Conservation (phyloP, 1,140 invertebrate genomes). For the Trachelipus rathkii region DNA sequence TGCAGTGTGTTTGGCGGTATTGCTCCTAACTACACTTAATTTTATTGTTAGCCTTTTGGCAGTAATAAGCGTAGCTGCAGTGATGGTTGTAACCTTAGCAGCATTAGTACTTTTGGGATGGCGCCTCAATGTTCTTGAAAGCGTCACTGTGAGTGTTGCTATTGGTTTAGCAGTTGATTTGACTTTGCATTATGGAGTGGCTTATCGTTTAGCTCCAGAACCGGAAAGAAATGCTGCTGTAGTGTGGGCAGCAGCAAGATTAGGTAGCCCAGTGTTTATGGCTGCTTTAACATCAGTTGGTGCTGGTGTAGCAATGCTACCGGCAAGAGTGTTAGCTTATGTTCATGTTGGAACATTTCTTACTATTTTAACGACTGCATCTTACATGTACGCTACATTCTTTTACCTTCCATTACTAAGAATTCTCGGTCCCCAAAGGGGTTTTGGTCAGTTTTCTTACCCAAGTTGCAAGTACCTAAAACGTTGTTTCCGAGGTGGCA, state of each 20-base stretch:
- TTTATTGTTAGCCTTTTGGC: constrained; percentile 79
- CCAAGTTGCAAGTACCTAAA: constrained; percentile 47
- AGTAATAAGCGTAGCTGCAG: constrained; percentile 75
- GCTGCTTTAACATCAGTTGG: constrained; percentile 85
- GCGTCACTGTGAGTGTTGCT: constrained; percentile 86
- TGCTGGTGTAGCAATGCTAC: constrained; percentile 84
- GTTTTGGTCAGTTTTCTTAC: constrained; percentile 54
- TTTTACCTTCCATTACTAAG: constrained; percentile 80
- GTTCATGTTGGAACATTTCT: constrained; percentile 91
- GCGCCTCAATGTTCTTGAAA: constrained; percentile 93
- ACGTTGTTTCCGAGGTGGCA: constrained; percentile 47
- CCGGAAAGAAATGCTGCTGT: constrained; percentile 54
- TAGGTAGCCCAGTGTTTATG: constrained; percentile 84
- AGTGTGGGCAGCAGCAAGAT: constrained; percentile 67
- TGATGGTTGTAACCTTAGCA: constrained; percentile 80
- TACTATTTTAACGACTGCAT: constrained; percentile 79
- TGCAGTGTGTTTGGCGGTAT: constrained; percentile 68
- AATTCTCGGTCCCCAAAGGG: constrained; percentile 53
- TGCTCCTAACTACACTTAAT: constrained; percentile 81
- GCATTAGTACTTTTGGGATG: constrained; percentile 78
- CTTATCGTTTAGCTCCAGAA: constrained; percentile 62
- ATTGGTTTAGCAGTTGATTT: constrained; percentile 97
- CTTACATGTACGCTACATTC: constrained; percentile 91
- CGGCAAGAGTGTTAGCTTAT: constrained; percentile 83
- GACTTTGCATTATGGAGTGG: constrained; percentile 87